Evolutionary conservation across 2,888 invertebrate genomes (phyloP).

Genomic region (Parascotia fuliginaria): DNA sequence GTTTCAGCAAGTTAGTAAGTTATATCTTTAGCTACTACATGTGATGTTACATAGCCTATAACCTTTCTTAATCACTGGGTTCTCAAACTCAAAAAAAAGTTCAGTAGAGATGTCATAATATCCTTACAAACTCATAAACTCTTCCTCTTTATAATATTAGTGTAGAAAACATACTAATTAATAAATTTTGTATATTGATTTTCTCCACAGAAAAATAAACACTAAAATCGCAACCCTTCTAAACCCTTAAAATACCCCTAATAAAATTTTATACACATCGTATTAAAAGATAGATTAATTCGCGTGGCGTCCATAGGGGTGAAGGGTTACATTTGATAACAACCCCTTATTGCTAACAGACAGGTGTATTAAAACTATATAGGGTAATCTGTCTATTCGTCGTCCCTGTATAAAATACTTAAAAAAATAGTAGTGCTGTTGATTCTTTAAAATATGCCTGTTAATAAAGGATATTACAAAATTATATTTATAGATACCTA

Average conservation of each 20-base stretch:
- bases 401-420: neutral
- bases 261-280: slow-evolving; percentile 38
- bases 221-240: neutral
- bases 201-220: neutral
- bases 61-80: no score
- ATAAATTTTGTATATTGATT: neutral
- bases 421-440: neutral
- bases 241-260: slow-evolving; percentile 31
- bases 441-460: no score
- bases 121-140: no score
- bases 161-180: no score
- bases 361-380: slow-evolving; percentile 7
- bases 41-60: no score
- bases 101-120: no score
- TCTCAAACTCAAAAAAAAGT: no score
- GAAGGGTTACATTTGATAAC: slow-evolving; percentile 33
- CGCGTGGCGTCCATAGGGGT: slow-evolving; percentile 30
- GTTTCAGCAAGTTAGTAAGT: no score
- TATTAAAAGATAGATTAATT: slow-evolving; percentile 47
- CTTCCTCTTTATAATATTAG: no score
- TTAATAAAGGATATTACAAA: no score
- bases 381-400: slow-evolving; percentile 1
- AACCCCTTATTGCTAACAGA: slow-evolving; percentile 14
- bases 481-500: no score
- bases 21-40: no score